Conservation (phyloP, 2,888 invertebrate genomes). For the Zaprionus bogoriensis region DNA sequence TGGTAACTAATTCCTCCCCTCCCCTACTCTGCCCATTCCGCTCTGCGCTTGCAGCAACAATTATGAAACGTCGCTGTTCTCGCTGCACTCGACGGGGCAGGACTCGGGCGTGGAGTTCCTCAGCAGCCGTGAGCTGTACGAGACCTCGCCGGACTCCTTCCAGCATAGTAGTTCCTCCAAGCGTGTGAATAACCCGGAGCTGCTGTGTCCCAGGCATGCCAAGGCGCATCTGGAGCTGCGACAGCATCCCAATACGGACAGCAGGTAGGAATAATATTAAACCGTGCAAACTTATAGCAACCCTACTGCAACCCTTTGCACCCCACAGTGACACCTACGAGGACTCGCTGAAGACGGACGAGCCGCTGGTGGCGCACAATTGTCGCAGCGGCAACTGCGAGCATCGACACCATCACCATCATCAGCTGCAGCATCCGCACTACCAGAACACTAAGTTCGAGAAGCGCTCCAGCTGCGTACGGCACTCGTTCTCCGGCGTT, state of each 20-base stretch:
- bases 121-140: constrained; percentile 80
- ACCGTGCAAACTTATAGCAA: background rate
- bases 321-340: constrained; percentile 88
- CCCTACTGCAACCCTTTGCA: too few species aligned
- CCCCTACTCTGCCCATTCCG: too few species aligned
- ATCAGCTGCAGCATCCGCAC: constrained; percentile 63
- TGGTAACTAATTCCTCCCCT: too few species aligned
- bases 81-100: constrained; percentile 91
- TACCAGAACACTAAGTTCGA: constrained; percentile 81
- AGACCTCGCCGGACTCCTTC: constrained; percentile 80
- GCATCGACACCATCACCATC: constrained; percentile 69
- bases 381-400: constrained; percentile 70
- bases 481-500: constrained; percentile 83
- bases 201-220: constrained; percentile 78
- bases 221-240: constrained; percentile 71
- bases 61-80: constrained; percentile 90
- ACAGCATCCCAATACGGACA: constrained; percentile 74
- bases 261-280: constrained; percentile 78
- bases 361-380: constrained; percentile 69
- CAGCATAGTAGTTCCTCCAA: constrained; percentile 60
- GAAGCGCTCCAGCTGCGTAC: constrained; percentile 78
- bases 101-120: constrained; percentile 89
- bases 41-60: constrained; percentile 58
- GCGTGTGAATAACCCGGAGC: constrained; percentile 54
- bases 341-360: constrained; percentile 87